phyloP scores from a whole-genome alignment of 2,888 invertebrate species.

The Drosophila incognita region DNA sequence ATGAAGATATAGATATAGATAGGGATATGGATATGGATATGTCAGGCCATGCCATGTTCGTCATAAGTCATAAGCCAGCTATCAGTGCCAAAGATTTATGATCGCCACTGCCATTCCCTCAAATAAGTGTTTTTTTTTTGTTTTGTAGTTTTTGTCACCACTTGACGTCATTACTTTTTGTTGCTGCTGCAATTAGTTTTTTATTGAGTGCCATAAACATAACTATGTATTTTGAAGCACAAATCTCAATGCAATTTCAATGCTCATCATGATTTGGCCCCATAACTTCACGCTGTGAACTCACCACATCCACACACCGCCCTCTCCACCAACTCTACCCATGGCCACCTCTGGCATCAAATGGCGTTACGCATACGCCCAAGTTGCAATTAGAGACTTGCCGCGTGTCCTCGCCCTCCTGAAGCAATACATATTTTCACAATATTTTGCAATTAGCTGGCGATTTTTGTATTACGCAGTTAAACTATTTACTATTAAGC shows the following conservation, averaged over 20 bases:
- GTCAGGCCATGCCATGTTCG: conserved; percentile 24
- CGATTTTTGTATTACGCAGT: conserved; percentile 60
- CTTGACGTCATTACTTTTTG: conserved; percentile 38
- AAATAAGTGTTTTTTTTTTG: background rate
- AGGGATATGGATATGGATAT: conserved; percentile 14
- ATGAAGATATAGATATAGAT: conserved; percentile 3
- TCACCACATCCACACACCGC: background rate
- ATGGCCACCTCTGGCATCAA: background rate
- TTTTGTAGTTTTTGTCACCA: background rate
- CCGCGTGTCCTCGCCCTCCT: background rate
- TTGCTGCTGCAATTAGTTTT: conserved; percentile 5
- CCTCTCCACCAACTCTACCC: too few species aligned
- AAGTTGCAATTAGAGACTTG: conserved; percentile 40
- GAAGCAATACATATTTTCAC: conserved; percentile 40
- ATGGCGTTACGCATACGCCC: conserved; percentile 57
- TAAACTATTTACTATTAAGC: conserved; percentile 65
- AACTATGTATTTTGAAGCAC: conserved; percentile 15
- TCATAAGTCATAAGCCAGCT: conserved; percentile 28
- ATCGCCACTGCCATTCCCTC: conserved; percentile 51
- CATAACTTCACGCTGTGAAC: conserved; percentile 54
- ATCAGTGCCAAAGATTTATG: conserved; percentile 73
- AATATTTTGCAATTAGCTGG: conserved; percentile 67
- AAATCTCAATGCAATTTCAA: conserved; percentile 71
- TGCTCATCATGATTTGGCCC: conserved; percentile 45
- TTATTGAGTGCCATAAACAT: conserved; percentile 16